Evolutionary conservation across 2,888 invertebrate species (phyloP).

Genomic region (Leptinotarsa peninsularis): DNA sequence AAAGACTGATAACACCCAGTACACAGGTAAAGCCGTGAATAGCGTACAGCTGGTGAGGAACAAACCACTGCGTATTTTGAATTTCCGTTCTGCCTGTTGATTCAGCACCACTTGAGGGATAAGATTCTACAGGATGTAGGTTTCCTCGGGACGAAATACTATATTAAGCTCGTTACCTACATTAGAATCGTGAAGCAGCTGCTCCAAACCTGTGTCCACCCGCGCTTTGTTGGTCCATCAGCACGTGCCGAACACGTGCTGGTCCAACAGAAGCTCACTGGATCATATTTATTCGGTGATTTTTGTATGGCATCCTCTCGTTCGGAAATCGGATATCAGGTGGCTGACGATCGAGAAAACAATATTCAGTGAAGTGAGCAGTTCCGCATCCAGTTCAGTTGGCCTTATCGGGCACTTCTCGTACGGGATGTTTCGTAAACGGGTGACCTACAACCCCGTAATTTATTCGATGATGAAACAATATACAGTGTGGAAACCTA

Average conservation of each 20-base stretch:
- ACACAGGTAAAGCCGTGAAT: conserved; percentile 28
- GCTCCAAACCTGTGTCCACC: conserved; percentile 60
- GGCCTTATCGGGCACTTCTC: conserved; percentile 6
- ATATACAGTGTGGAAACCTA: no score
- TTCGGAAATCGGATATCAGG: conserved; percentile 48
- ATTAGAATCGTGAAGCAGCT: conserved; percentile 60
- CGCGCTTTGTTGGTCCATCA: conserved; percentile 50
- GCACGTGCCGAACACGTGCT: conserved; percentile 59
- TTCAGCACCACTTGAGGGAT: conserved; percentile 63
- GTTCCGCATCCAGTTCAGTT: conserved; percentile 14
- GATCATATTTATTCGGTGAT: conserved; percentile 45
- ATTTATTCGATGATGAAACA: no score
- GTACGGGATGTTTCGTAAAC: background rate
- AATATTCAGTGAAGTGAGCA: conserved; percentile 20
- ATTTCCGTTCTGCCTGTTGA: conserved; percentile 64
- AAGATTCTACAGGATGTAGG: conserved; percentile 63
- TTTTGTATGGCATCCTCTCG: conserved; percentile 42
- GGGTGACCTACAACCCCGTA: no score
- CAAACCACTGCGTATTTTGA: conserved; percentile 61
- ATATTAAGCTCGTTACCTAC: conserved; percentile 63
- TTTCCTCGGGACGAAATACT: conserved; percentile 62
- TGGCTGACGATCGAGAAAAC: conserved; percentile 29
- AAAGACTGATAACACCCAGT: conserved; percentile 29
- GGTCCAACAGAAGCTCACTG: conserved; percentile 39
- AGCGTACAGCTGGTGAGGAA: conserved; percentile 51